Conservation (phyloP, 2,888 invertebrate species). For the Dasysyrphus albostriatus region DNA sequence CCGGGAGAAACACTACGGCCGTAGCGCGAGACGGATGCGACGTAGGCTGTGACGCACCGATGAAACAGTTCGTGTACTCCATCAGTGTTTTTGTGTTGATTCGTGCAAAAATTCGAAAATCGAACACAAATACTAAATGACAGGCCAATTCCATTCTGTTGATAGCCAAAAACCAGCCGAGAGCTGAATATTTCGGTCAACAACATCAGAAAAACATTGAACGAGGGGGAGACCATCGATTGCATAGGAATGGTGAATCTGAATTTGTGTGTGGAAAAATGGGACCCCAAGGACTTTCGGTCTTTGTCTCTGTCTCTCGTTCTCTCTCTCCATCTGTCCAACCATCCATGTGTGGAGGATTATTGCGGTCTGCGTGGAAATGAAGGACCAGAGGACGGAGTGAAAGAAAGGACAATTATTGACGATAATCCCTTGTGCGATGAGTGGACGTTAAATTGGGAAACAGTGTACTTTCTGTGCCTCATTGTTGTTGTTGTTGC, state of each 20-base stretch:
- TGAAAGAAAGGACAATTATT: constrained; percentile 63
- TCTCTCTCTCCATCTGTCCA: neutral
- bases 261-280: constrained; percentile 43
- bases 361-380: constrained; percentile 58
- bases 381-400: neutral
- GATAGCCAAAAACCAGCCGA: constrained; percentile 49
- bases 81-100: constrained; percentile 68
- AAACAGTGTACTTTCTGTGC: constrained; percentile 68
- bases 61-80: constrained; percentile 49
- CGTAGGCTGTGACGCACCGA: neutral
- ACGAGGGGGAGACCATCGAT: neutral
- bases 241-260: constrained; percentile 8
- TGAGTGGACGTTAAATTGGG: constrained; percentile 75
- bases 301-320: neutral
- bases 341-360: constrained; percentile 58
- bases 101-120: constrained; percentile 69
- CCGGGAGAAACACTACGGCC: neutral
- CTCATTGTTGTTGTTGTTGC: constrained; percentile 55
- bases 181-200: constrained; percentile 53
- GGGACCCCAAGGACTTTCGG: constrained; percentile 63
- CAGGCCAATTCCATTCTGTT: constrained; percentile 71
- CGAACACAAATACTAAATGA: constrained; percentile 70
- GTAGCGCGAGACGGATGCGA: neutral
- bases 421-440: constrained; percentile 74
- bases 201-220: neutral